These are phyloP conservation scores for Amniataba percoides DNA, from an alignment of 2,797 vertebrate genomes.

Conservation along the genomic window DNA sequence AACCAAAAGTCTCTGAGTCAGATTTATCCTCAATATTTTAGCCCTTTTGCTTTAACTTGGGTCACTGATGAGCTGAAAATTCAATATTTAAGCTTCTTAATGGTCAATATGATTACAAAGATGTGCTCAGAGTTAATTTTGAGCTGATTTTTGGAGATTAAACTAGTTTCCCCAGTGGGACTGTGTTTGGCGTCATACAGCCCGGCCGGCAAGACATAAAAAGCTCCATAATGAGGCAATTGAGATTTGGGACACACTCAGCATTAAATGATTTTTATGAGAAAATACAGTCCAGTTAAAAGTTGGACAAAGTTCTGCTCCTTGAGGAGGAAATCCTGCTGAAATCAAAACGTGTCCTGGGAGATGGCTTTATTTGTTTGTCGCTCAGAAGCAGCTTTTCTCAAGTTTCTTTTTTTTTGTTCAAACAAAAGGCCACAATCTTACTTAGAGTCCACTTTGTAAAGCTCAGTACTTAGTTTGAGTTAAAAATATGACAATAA, in stretches of 20 bases:
- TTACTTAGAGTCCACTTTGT: background rate
- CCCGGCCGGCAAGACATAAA: background rate
- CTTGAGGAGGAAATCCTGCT: background rate
- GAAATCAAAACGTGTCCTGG: slow-evolving; percentile 4
- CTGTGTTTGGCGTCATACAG: background rate
- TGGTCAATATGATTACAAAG: background rate
- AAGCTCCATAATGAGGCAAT: slow-evolving; percentile 17
- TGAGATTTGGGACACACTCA: slow-evolving; percentile 19
- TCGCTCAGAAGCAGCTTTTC: background rate
- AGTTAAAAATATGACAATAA: background rate
- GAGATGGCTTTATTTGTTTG: slow-evolving; percentile 7
- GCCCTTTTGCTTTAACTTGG: too few relatives aligned
- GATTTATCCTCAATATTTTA: background rate
- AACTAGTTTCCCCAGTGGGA: background rate
- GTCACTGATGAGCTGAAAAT: background rate
- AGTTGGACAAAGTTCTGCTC: background rate
- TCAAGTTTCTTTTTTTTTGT: background rate
- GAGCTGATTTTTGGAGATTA: background rate
- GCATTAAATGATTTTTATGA: slow-evolving; percentile 11
- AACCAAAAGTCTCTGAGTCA: background rate
- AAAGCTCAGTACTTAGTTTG: background rate
- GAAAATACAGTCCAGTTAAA: background rate
- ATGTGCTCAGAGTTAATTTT: background rate
- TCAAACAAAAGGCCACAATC: background rate
- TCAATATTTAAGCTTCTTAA: background rate